These are phyloP conservation scores for Premnoplex brunnescens DNA, from an alignment of 2,797 vertebrate species.

Conservation along the genomic window DNA sequence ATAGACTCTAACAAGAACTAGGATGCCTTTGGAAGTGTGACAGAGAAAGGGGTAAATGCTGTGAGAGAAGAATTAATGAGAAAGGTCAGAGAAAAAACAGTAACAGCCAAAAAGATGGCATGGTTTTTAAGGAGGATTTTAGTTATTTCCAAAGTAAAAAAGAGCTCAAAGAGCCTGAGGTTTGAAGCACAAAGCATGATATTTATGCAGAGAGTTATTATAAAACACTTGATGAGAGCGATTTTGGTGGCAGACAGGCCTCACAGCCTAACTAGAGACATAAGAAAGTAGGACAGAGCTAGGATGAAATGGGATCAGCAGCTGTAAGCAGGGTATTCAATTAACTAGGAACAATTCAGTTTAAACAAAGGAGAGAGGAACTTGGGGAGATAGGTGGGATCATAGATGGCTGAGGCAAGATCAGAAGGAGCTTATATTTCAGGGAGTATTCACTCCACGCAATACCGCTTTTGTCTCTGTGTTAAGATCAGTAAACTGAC, in stretches of 20 bases:
- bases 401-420: background rate
- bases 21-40: background rate
- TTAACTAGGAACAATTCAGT: conserved; percentile 29
- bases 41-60: background rate
- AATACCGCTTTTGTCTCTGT: background rate
- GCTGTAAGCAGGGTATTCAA: background rate
- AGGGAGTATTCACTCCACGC: background rate
- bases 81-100: background rate
- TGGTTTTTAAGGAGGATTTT: background rate
- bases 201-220: background rate
- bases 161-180: background rate
- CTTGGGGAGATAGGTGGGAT: background rate
- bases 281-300: conserved; percentile 42
- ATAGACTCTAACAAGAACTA: background rate
- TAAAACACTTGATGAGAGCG: background rate
- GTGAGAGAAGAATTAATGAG: background rate
- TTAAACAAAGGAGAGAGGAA: background rate
- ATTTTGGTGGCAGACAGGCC: background rate
- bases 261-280: background rate
- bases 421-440: conserved; percentile 27
- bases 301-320: background rate
- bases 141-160: background rate
- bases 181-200: background rate
- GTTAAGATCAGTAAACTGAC: background rate
- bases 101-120: background rate